These are phyloP conservation scores for Momotus momota DNA, from an alignment of 2,797 vertebrate species.

Conservation along the genomic window DNA sequence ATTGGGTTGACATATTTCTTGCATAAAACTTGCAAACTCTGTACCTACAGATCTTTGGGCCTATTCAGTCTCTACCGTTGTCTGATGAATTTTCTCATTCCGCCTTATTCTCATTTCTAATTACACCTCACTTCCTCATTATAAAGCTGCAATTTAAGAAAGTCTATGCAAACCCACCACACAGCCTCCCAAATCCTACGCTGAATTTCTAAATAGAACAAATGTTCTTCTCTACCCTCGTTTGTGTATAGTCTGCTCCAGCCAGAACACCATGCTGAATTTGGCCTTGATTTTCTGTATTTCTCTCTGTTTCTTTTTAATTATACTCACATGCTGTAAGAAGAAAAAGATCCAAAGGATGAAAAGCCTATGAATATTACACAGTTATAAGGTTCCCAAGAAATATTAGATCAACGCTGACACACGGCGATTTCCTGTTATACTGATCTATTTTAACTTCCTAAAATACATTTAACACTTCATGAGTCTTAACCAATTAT, in stretches of 20 bases:
- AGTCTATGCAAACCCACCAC: neutral
- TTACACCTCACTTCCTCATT: neutral
- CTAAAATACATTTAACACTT: slow-evolving; percentile 33
- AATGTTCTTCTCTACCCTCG: neutral
- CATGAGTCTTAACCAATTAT: slow-evolving; percentile 5
- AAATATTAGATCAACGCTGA: slow-evolving; percentile 6
- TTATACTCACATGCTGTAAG: neutral
- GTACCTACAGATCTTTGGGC: neutral
- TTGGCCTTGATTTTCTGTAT: neutral
- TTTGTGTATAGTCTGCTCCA: neutral
- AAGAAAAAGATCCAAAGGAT: neutral
- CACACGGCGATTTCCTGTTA: neutral
- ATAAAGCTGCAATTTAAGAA: neutral
- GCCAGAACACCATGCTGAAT: neutral
- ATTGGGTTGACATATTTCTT: neutral
- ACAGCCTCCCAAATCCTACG: neutral
- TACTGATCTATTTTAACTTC: slow-evolving; percentile 12
- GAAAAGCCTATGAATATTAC: neutral
- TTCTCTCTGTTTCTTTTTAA: neutral
- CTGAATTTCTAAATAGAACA: neutral
- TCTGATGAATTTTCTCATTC: neutral
- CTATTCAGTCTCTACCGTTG: neutral
- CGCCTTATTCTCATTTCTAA: neutral
- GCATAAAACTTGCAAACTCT: neutral
- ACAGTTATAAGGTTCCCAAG: neutral